phyloP scores from a whole-genome alignment of 2,888 invertebrate genomes.

The Euclidia mi region DNA sequence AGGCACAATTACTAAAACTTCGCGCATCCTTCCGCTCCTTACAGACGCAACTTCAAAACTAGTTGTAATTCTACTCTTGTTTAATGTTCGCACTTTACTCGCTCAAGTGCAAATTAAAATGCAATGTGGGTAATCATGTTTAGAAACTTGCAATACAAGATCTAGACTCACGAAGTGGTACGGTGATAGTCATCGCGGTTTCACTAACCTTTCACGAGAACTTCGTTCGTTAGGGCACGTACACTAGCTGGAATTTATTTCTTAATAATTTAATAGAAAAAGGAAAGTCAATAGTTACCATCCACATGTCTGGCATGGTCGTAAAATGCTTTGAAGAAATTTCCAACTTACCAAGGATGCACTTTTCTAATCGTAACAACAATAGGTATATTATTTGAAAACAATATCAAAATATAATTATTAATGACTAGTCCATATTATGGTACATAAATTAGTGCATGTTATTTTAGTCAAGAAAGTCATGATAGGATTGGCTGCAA shows the following conservation, averaged over 20 bases:
- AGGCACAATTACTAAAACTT: slow-evolving; percentile 22
- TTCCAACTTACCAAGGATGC: no score
- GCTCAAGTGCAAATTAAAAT: slow-evolving; percentile 21
- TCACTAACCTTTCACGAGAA: slow-evolving; percentile 30
- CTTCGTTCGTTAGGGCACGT: background rate
- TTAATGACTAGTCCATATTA: no score
- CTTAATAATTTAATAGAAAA: no score
- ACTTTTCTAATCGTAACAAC: no score
- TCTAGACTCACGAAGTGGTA: slow-evolving; percentile 22
- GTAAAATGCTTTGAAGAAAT: no score
- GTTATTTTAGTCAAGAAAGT: no score
- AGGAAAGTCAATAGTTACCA: no score
- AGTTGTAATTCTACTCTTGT: background rate
- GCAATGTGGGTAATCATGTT: slow-evolving; percentile 42
- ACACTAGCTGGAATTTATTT: background rate
- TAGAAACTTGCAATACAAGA: slow-evolving; percentile 47
- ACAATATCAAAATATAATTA: no score
- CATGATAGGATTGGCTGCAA: no score
- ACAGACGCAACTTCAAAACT: slow-evolving; percentile 17
- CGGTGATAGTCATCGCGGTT: slow-evolving; percentile 28
- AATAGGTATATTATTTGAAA: no score
- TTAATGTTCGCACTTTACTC: background rate
- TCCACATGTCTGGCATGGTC: no score
- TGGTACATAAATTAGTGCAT: no score
- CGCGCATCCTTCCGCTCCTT: slow-evolving; percentile 19